These are phyloP conservation scores for Musca domestica DNA, from an alignment of 1,140 invertebrate genomes.

Conservation along the genomic window DNA sequence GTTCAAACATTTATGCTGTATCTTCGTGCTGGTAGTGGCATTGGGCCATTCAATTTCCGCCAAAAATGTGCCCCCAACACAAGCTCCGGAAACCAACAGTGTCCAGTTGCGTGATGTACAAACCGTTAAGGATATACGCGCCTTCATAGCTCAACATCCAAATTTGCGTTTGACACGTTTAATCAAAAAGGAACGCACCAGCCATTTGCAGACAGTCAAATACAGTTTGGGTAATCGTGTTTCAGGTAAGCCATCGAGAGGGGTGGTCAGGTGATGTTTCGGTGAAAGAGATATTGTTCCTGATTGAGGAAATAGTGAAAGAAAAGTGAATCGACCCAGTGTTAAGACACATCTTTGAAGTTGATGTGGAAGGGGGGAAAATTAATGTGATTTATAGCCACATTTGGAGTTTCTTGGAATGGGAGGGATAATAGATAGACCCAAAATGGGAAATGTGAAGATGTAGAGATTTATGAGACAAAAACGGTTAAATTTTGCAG, in stretches of 20 bases:
- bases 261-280: background rate
- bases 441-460: too few species aligned
- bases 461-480: too few species aligned
- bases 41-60: background rate
- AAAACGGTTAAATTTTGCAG: too few species aligned
- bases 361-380: too few species aligned
- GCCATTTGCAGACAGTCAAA: conserved; percentile 29
- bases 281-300: background rate
- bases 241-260: conserved; percentile 30
- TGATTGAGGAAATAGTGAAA: background rate
- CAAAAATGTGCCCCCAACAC: background rate
- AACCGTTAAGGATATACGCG: conserved; percentile 39
- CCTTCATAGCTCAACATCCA: conserved; percentile 39
- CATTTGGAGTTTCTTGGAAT: too few species aligned
- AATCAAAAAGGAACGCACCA: conserved; percentile 19
- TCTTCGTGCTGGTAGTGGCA: background rate
- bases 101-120: conserved; percentile 28
- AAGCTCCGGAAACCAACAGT: background rate
- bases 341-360: too few species aligned
- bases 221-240: conserved; percentile 41
- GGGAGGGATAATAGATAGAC: too few species aligned
- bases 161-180: conserved; percentile 32
- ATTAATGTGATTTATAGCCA: too few species aligned
- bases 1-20: background rate
- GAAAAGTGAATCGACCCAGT: background rate